Evolutionary conservation across 2,888 invertebrate species (phyloP).

Genomic region (Tethea ocularis): DNA sequence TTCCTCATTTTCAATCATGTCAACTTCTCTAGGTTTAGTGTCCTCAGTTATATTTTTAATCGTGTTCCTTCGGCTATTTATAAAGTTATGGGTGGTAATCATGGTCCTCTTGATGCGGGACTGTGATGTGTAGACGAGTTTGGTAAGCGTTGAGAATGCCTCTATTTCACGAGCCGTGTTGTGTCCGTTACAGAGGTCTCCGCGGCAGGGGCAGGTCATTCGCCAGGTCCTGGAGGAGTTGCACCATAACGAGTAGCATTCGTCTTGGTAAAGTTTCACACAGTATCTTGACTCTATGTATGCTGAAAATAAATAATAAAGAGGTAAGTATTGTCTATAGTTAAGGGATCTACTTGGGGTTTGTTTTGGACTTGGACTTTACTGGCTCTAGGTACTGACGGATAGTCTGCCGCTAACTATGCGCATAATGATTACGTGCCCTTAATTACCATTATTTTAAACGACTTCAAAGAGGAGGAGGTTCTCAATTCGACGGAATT

Average conservation of each 20-base stretch:
- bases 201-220: conserved; percentile 73
- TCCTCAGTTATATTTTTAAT: conserved; percentile 14
- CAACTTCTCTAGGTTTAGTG: neutral
- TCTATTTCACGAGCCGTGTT: conserved; percentile 62
- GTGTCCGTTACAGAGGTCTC: conserved; percentile 73
- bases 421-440: too few species aligned
- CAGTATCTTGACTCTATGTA: conserved; percentile 71
- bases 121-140: conserved; percentile 40
- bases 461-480: too few species aligned
- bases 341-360: too few species aligned
- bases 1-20: neutral
- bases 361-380: neutral
- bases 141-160: conserved; percentile 58
- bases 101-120: conserved; percentile 38
- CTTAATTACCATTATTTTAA: too few species aligned
- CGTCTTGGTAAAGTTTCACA: conserved; percentile 75
- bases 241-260: conserved; percentile 73
- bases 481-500: too few species aligned
- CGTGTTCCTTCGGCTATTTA: conserved; percentile 23
- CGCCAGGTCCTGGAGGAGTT: conserved; percentile 71
- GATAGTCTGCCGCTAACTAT: too few species aligned
- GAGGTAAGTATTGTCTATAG: conserved; percentile 5
- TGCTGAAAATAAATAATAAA: conserved; percentile 47
- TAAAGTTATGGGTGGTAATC: conserved; percentile 27
- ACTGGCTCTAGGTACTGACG: too few species aligned